Evolutionary conservation across 2,797 vertebrate genomes (phyloP), one percentile per base, ranked within the genome.

Genomic region (Coregonus suidteri): DNA sequence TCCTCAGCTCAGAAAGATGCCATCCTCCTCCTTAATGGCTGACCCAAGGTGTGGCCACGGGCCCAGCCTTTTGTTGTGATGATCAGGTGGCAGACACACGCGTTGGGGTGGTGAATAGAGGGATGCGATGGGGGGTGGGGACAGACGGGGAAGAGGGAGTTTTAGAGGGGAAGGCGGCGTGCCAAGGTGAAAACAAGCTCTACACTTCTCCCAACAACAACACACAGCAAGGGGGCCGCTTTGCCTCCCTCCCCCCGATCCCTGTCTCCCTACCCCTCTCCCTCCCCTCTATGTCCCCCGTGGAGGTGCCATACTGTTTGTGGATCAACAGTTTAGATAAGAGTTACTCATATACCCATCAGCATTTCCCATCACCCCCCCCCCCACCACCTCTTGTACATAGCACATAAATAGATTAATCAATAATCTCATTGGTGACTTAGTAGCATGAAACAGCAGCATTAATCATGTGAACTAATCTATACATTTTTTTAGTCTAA

Each of bases 211-310:
- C 56, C n/a, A 3, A 62, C n/a, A n/a, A 62, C 56, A 62, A 62
- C 56, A 62, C 56, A 62, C n/a, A 5, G 18, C 0, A 7, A 20
- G n/a, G n/a, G n/a, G n/a, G 56, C n/a, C 37, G 0, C 37, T 13
- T 20, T 11, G 31, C 56, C 34, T 35, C 4, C 1, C 51, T 3
- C 25, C 4, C 37, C 6, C 56, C 64, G 1, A 18, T 3, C 34
- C 13, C 9, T 2, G 52, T 47, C 35, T 51, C 14, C n/a, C 18
- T 20, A 6, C 13, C n/a, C 54, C 62, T 64, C 4, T 64, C 25
- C 13, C 70, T 54, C 54, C 54, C 83, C 77, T 82, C 65, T 71
- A 4, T 70, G 64, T 56, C 52, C 52, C 18, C 13, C 54, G 20
- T 1, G 59, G 20, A 30, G 20, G 15, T 25, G 59, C 20, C 59